These are phyloP conservation scores for Psylliodes chrysocephalus DNA, from an alignment of 2,888 invertebrate species.

Conservation along the genomic window DNA sequence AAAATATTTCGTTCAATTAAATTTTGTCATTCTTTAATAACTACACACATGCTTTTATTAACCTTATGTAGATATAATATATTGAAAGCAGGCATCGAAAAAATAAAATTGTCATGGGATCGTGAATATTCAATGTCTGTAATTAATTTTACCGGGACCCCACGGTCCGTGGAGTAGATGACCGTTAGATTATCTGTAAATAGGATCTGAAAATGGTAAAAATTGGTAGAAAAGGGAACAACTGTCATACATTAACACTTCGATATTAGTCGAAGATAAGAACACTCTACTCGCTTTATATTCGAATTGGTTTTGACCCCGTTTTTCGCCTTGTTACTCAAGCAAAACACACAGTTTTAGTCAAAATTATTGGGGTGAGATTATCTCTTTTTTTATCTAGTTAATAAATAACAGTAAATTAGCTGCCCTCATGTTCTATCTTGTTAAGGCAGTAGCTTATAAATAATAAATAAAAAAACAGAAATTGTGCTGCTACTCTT, in stretches of 20 bases:
- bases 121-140: conserved; percentile 45
- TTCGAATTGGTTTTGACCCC: conserved; percentile 54
- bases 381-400: not conserved
- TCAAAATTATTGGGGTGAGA: not conserved
- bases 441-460: no score
- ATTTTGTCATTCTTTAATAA: no score
- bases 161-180: conserved; percentile 42
- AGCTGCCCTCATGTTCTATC: no score
- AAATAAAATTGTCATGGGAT: conserved; percentile 45
- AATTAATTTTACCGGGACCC: conserved; percentile 53
- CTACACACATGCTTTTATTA: no score
- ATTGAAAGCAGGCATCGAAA: no score
- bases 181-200: conserved; percentile 58
- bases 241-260: conserved; percentile 57
- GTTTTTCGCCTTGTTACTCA: conserved; percentile 50
- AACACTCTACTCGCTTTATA: conserved; percentile 50
- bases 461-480: no score
- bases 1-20: no score
- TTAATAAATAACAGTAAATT: no score
- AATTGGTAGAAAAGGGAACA: conserved; percentile 53
- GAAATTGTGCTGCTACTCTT: no score
- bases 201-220: conserved; percentile 59
- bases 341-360: not conserved
- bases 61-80: no score
- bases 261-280: conserved; percentile 53